A percentile compares a stretch with the other conserved stretches of the same genome.
Evolutionary conservation across 2,113 vertebrate species (phyloP).

Genomic region (Oreochromis aureus): DNA sequence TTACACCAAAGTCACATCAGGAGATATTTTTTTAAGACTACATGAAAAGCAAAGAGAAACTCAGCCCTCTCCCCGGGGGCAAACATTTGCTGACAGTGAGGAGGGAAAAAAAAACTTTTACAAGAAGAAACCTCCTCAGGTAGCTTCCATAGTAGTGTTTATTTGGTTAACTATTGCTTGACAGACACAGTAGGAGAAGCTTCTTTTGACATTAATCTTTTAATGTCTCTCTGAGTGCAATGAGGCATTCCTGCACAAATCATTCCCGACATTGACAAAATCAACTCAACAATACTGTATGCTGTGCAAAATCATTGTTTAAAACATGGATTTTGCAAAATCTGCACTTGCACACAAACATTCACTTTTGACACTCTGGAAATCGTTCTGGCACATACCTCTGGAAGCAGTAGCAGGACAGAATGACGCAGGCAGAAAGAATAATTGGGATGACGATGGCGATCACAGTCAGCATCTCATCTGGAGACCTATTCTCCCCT

Average conservation of each 20-base stretch:
- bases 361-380: neutral
- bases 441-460: slow-evolving; percentile 43
- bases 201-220: neutral
- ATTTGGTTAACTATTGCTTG: neutral
- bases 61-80: neutral
- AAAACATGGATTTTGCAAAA: neutral
- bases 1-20: neutral
- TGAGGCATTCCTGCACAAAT: neutral
- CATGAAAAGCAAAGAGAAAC: neutral
- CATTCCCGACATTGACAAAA: neutral
- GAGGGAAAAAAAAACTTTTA: neutral
- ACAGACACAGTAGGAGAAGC: neutral
- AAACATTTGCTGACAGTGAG: neutral
- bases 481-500: slow-evolving; percentile 6
- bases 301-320: neutral
- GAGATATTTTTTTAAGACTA: neutral
- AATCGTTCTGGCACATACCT: slow-evolving; percentile 14
- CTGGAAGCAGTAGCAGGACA: slow-evolving; percentile 57
- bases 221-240: neutral
- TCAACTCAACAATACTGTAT: neutral
- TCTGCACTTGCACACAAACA: neutral
- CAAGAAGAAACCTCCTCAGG: neutral
- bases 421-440: slow-evolving; percentile 36
- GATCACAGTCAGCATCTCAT: neutral
- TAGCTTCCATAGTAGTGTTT: neutral